phyloP scores from a whole-genome alignment of 2,888 invertebrate genomes.

The Salpingus planirostris region DNA sequence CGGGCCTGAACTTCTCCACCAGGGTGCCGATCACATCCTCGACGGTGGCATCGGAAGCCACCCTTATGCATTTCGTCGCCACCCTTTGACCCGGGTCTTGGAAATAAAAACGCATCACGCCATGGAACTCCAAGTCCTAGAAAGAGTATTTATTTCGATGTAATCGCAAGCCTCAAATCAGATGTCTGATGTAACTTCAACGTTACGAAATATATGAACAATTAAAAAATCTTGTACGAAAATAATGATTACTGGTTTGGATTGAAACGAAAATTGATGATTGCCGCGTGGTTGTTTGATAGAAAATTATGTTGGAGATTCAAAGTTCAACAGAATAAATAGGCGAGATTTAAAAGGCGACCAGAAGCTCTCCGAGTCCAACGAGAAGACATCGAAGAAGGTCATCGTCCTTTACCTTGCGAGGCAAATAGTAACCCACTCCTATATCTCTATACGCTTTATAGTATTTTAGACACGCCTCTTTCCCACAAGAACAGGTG shows the following conservation, averaged over 20 bases:
- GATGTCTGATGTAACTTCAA: too few species aligned
- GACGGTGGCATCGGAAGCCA: slow-evolving; percentile 93
- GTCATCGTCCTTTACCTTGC: slow-evolving; percentile 13
- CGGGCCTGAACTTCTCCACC: slow-evolving; percentile 98
- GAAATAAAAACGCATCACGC: slow-evolving; percentile 99
- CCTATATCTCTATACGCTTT: slow-evolving; percentile 10
- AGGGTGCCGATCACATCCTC: slow-evolving; percentile 93
- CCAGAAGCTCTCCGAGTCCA: too few species aligned
- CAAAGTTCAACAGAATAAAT: too few species aligned
- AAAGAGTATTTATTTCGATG: slow-evolving; percentile 26
- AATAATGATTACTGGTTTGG: too few species aligned
- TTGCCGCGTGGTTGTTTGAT: too few species aligned
- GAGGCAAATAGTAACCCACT: slow-evolving; percentile 14
- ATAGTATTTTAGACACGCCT: slow-evolving; percentile 13
- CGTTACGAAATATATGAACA: too few species aligned
- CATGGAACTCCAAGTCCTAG: slow-evolving; percentile 96
- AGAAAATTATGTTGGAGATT: too few species aligned
- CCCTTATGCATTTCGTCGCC: slow-evolving; percentile 97
- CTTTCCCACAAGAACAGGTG: slow-evolving; percentile 12
- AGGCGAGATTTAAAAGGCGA: too few species aligned
- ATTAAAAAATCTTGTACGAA: too few species aligned
- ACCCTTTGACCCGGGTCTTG: slow-evolving; percentile 99
- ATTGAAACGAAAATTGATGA: too few species aligned
- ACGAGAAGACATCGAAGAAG: too few species aligned
- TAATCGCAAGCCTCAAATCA: too few species aligned